phyloP scores from a whole-genome alignment of 2,113 vertebrate species.

The Antigone vipio region DNA sequence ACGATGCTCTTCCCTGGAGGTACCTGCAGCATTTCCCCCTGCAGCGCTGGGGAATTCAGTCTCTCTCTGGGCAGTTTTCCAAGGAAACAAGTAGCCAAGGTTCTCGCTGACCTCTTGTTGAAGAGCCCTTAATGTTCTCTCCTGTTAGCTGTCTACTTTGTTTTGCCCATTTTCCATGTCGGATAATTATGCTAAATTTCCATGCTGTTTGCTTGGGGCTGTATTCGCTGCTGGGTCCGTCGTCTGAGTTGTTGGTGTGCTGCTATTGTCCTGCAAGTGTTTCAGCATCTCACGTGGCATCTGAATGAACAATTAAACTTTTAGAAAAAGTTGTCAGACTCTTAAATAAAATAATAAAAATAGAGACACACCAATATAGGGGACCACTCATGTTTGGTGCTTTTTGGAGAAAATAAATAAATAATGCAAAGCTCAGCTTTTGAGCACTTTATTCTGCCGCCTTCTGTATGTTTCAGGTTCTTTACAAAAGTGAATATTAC shows the following conservation, averaged over 20 bases:
- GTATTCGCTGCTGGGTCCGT: fast-evolving
- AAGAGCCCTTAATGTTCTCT: not conserved
- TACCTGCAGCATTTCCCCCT: no score
- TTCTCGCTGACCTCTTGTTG: not conserved
- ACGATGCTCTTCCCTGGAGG: not conserved
- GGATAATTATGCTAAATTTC: not conserved
- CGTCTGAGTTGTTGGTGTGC: not conserved
- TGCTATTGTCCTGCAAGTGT: not conserved
- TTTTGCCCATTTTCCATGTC: fast-evolving
- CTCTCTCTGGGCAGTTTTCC: not conserved
- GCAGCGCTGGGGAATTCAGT: fast-evolving
- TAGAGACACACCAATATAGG: not conserved
- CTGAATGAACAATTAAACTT: not conserved
- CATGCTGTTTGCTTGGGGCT: not conserved
- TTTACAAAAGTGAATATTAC: not conserved
- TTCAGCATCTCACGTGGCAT: not conserved
- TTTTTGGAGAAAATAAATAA: not conserved
- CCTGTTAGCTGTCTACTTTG: fast-evolving
- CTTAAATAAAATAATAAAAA: not conserved
- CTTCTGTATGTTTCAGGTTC: not conserved
- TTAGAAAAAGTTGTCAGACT: not conserved
- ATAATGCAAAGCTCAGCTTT: not conserved
- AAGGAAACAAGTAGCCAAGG: not conserved
- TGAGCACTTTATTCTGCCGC: not conserved
- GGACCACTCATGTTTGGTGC: not conserved